Percentiles rank a stretch among this genome's conserved stretches.
phyloP scores from a whole-genome alignment of 2,797 vertebrate species.

The Xenopus petersii region DNA sequence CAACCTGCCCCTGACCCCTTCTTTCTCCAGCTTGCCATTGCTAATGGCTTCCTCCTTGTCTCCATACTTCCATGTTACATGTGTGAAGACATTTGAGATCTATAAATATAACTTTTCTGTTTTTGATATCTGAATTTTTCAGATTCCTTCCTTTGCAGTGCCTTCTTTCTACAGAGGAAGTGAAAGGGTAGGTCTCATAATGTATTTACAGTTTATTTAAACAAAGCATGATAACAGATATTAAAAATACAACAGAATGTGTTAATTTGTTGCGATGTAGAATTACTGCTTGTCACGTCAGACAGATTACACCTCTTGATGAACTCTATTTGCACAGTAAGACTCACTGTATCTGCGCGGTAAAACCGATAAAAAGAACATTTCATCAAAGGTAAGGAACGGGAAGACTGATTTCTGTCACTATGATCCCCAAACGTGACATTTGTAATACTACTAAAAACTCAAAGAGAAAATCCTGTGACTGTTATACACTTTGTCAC shows the following conservation, averaged over 20 bases:
- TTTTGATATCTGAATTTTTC: no score
- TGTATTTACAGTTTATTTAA: neutral
- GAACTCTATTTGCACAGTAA: constrained; percentile 32
- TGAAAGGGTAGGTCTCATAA: neutral
- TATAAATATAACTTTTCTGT: no score
- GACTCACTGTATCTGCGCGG: constrained; percentile 22
- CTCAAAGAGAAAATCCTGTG: constrained; percentile 4
- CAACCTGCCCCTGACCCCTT: no score
- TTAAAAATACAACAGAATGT: neutral
- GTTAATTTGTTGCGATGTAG: neutral
- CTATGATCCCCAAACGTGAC: constrained; percentile 12
- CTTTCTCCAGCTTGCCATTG: no score
- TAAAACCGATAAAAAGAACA: constrained; percentile 18
- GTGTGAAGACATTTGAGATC: no score
- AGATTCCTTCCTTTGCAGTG: no score
- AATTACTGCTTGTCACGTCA: neutral
- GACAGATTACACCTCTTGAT: constrained; percentile 8
- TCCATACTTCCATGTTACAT: no score
- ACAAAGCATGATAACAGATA: neutral
- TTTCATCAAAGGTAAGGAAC: constrained; percentile 30
- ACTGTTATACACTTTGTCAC: constrained; percentile 32
- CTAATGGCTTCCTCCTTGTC: no score
- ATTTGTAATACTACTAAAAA: constrained; percentile 33
- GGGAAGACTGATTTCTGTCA: constrained; percentile 19
- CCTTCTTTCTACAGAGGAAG: no score